Evolutionary conservation across 2,797 vertebrate genomes (phyloP), one percentile per base, ranked within the genome.

Genomic region (Phyllotis vaccarum): DNA sequence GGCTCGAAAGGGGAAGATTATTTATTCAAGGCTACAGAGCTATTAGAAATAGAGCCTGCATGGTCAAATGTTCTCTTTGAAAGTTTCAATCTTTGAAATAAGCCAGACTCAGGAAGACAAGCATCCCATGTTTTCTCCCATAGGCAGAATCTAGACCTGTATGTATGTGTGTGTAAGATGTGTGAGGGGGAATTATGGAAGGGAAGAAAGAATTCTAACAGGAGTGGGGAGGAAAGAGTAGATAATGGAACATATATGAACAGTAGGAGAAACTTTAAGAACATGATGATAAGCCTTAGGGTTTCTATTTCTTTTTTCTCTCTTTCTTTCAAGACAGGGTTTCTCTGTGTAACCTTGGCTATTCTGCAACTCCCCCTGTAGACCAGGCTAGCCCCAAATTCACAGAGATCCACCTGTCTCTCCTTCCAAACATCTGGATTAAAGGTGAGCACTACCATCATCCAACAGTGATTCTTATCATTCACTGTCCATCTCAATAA

Each of bases 371-470:
- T 74, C 2, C 3, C 37, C 24, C 70, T 74, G 70, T 43, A 43
- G 11, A 40, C 70, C 37, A 12, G 70, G 37, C 5, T 72, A 37
- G 3, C 70, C 37, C 40, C 21, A 0, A 43, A 74, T 10, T 40
- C 70, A 72, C 19, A 74, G 37, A 74, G 37, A 40, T 74, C 37
- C 0, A 0, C 37, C 37, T 40, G 70, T 2, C 70, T 72, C 10
- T 40, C 70, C 37, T 72, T 37, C 70, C 21, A 1, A 40, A 10
- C 40, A 10, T 21, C 24, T 21, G 37, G 21, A 40, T 74, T 12
- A 40, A 40, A 24, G 70, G 70, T 1, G 37, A 24, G 10, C 0
- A 0, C 70, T 37, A 43, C 4, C 37, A 24, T 2, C 37, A 2
- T 37, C 11, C 10, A 0, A 37, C 37, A 22, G 17, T 17, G 52